Percentiles rank a stretch among this genome's conserved stretches.
Evolutionary conservation across 2,888 invertebrate genomes (phyloP).

Genomic region (Scaptomyza caliginosa): DNA sequence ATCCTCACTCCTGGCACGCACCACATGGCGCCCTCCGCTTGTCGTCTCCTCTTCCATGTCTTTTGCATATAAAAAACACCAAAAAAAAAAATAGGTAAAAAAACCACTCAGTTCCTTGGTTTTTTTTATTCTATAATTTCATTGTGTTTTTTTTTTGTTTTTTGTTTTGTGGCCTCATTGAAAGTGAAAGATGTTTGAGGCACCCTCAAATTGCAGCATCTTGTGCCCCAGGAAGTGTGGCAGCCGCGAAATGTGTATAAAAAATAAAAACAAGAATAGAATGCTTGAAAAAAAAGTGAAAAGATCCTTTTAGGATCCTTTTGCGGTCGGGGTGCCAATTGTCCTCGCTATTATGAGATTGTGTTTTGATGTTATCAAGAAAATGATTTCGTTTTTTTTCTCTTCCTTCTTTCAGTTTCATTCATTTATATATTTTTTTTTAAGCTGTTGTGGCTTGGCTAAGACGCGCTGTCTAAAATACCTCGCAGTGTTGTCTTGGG

Average conservation of each 20-base stretch:
- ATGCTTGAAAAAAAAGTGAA: conserved; percentile 69
- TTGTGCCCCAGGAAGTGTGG: conserved; percentile 70
- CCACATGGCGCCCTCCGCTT: conserved; percentile 72
- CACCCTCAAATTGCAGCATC: conserved; percentile 75
- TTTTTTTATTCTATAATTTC: conserved; percentile 56
- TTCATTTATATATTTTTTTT: conserved; percentile 14
- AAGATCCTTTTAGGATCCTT: conserved; percentile 57
- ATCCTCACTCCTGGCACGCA: conserved; percentile 57
- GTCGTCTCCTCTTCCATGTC: conserved; percentile 45
- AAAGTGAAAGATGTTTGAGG: conserved; percentile 74
- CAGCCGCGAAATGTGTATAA: conserved; percentile 48
- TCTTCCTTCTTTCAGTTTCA: conserved; percentile 16
- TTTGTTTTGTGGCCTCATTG: conserved; percentile 50
- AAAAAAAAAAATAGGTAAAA: conserved; percentile 37
- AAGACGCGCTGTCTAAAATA: conserved; percentile 13
- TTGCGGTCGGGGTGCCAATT: conserved; percentile 68
- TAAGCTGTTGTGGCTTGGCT: not conserved
- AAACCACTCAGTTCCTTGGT: conserved; percentile 45
- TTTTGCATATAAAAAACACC: conserved; percentile 68
- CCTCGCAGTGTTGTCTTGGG: not conserved
- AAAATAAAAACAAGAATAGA: conserved; percentile 34
- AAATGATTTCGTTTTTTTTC: conserved; percentile 68
- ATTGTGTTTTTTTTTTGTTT: conserved; percentile 51
- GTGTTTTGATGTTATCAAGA: conserved; percentile 56
- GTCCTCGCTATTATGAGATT: conserved; percentile 52